Evolutionary conservation across 2,113 vertebrate genomes (phyloP), one percentile per base, ranked within the genome.

Genomic region (Epinephelus fuscoguttatus): DNA sequence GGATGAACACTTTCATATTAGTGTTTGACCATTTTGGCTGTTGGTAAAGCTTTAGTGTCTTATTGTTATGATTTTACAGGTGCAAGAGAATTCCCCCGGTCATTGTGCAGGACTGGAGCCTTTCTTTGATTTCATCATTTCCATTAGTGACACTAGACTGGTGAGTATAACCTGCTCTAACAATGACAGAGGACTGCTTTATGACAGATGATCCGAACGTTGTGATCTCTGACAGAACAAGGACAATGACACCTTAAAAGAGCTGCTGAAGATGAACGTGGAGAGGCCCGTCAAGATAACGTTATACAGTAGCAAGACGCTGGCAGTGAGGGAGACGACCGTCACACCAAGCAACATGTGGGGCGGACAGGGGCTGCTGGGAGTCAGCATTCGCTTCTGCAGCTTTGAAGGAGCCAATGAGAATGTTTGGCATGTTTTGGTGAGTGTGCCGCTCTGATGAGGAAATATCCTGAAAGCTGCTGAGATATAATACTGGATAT

Each of bases 81-180:
- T 99, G 30, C 98, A 99, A 81, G 97, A 99, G 89, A 98, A 98
- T 87, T 99, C 98, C n/a, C 98, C 98, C 0, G 98, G 97, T 55
- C 96, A 97, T n/a, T 94, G 94, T 90, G 98, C 98, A 85, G 98
- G 98, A 83, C 84, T 99, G 91, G 98, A 99, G 90, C 98, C 98
- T 0, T 99, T 99, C 95, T 99, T 99, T 94, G 98, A 99, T 94
- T 99, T 99, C 92, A 98, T 99, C 0, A 96, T 99, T 88, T 98
- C 98, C 64, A 96, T 99, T 91, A 97, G 96, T 2, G 97, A 97
- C 90, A 97, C 96, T 0, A 96, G 98, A 96, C 90, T 99, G 95
- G 98, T 99, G 95, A 94, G 84, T 84, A 30, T 40, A 40, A 23
- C 2, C 57, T 10, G 25, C 30, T 40, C 52, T 12, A 25, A 25